These are phyloP conservation scores for Blomia tropicalis DNA, from an alignment of 2,888 invertebrate genomes.

Conservation along the genomic window DNA sequence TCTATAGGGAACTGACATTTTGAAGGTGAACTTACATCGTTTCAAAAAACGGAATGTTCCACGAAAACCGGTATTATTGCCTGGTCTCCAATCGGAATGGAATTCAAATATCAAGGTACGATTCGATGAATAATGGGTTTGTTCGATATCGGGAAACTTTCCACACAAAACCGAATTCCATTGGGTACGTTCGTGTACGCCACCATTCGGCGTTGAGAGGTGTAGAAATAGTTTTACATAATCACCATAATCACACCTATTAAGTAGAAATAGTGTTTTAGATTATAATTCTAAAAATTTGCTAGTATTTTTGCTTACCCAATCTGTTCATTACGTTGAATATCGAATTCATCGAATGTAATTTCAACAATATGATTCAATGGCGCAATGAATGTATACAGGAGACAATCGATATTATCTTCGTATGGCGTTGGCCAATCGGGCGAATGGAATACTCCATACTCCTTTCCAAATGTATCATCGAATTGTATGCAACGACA, in stretches of 20 bases:
- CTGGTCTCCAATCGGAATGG: slow-evolving; percentile 45
- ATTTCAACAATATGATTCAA: slow-evolving; percentile 65
- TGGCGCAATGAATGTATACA: slow-evolving; percentile 64
- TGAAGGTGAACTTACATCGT: slow-evolving; percentile 40
- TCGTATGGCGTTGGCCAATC: slow-evolving; percentile 60
- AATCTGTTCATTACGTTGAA: slow-evolving; percentile 38
- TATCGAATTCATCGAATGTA: slow-evolving; percentile 60
- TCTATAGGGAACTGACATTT: too few relatives aligned
- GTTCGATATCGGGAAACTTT: slow-evolving; percentile 43
- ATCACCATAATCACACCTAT: slow-evolving; percentile 55
- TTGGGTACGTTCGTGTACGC: slow-evolving; percentile 57
- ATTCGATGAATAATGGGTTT: slow-evolving; percentile 56
- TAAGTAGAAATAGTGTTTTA: background rate
- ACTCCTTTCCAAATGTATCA: slow-evolving; percentile 57
- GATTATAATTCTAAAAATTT: too few relatives aligned
- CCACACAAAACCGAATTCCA: slow-evolving; percentile 60
- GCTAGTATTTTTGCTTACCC: too few relatives aligned
- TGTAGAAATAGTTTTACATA: slow-evolving; percentile 61
- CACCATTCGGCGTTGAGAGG: slow-evolving; percentile 43
- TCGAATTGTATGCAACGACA: slow-evolving; percentile 68
- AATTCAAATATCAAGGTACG: slow-evolving; percentile 57
- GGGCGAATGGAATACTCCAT: slow-evolving; percentile 64
- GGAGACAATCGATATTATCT: slow-evolving; percentile 56
- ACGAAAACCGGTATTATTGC: slow-evolving; percentile 47
- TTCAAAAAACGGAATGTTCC: slow-evolving; percentile 61